Percentiles rank a stretch among this genome's conserved stretches.
phyloP scores from a whole-genome alignment of 2,888 invertebrate genomes.

The Cryptophagus acutangulus region DNA sequence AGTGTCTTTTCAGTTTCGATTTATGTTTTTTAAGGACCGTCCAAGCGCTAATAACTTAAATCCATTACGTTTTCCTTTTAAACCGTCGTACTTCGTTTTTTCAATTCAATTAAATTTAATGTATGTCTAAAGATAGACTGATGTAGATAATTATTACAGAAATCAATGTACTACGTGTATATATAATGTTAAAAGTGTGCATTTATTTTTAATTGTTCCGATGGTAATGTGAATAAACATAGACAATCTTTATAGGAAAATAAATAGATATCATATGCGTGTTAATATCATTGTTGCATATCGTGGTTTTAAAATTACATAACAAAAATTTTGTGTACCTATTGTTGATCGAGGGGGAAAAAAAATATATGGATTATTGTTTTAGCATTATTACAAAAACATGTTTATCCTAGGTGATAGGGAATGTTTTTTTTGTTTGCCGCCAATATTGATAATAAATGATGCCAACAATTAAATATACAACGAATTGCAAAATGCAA shows the following conservation, averaged over 20 bases:
- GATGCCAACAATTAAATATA: too few relatives aligned
- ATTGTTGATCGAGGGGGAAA: too few relatives aligned
- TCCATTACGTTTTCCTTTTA: constrained; percentile 3
- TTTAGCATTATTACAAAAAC: too few relatives aligned
- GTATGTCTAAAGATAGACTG: constrained; percentile 21
- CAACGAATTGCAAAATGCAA: too few relatives aligned
- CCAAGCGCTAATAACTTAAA: constrained; percentile 20
- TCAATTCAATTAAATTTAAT: neutral
- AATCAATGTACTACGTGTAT: neutral
- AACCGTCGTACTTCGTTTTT: neutral
- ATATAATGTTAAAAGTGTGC: constrained; percentile 14
- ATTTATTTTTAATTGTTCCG: constrained; percentile 18
- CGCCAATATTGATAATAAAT: too few relatives aligned
- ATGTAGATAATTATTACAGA: constrained; percentile 5
- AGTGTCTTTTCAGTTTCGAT: constrained; percentile 6
- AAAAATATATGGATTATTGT: too few relatives aligned
- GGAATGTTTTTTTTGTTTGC: too few relatives aligned
- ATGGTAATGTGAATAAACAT: too few relatives aligned
- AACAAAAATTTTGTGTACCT: too few relatives aligned
- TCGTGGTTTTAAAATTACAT: too few relatives aligned
- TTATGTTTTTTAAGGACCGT: constrained; percentile 27
- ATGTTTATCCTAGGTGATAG: too few relatives aligned
- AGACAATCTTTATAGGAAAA: constrained; percentile 1
- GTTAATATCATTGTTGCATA: constrained; percentile 23
- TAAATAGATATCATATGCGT: neutral